Evolutionary conservation across 2,888 invertebrate species (phyloP), one percentile per base, ranked within the genome.

Genomic region (Temnothorax ravouxi): DNA sequence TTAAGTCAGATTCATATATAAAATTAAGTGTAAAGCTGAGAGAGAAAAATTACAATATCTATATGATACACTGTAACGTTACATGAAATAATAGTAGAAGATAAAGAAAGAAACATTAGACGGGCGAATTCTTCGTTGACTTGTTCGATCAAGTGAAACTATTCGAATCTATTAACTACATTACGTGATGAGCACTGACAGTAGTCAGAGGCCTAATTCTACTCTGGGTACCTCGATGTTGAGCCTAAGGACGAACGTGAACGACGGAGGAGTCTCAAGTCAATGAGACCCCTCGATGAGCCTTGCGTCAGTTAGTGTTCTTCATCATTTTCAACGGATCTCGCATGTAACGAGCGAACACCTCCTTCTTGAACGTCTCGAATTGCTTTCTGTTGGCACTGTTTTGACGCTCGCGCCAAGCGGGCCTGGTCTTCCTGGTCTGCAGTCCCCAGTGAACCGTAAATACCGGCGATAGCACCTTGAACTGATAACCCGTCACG

Each of bases 381-480:
- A 98, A 98, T 91, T 97, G 96, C 91, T 97, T 97, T 77, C 98
- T 95, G 94, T 98, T 98, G 88, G 97, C 96, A 91, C 97, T 97
- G 95, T 98, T 98, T 93, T 98, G 98, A 84, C 97, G 97, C 94
- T 98, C 98, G 62, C 98, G 96, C 98, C 98, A 98, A 0, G 97
- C 96, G 0, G 98, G 98, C 38, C 98, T 96, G 59, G 96, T 96
- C 91, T 97, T 96, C 83, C 97, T 97, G 47, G 97, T 97, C 93
- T 98, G 98, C 4, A 98, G 95, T 0, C 98, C 98, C 98, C 98
- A 98, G 93, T 98, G 98, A 75, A 97, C 97, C 0, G 98, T 98
- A 95, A 98, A 98, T 69, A 98, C 97, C 0, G 98, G 98, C 0
- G 98, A 97, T 15, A 98, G 96, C 0, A 99, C 98, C 92, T 97